Evolutionary conservation across 2,888 invertebrate species (phyloP).

Genomic region (Hyles lineata): DNA sequence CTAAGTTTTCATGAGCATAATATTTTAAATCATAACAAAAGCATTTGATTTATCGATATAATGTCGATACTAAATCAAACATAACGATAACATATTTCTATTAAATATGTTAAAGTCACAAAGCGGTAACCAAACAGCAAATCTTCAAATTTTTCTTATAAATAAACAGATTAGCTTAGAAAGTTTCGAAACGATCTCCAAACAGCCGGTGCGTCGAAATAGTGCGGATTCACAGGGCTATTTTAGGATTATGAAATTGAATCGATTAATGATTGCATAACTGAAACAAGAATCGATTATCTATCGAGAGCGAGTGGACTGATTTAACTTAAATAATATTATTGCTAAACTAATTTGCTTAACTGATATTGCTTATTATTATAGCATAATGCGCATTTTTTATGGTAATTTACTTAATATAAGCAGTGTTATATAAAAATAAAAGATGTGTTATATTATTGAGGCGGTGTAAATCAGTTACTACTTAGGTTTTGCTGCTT

Average conservation of each 20-base stretch:
- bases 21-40: background rate
- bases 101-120: no score
- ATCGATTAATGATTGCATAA: background rate
- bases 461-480: no score
- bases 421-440: no score
- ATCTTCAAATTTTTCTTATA: slow-evolving; percentile 36
- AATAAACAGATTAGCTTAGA: slow-evolving; percentile 35
- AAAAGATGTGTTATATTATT: no score
- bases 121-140: slow-evolving; percentile 27
- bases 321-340: background rate
- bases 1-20: background rate
- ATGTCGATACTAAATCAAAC: background rate
- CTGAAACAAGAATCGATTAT: background rate
- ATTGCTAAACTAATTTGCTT: background rate
- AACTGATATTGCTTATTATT: no score
- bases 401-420: no score
- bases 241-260: slow-evolving; percentile 2
- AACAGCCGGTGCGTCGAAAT: slow-evolving; percentile 26
- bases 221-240: background rate
- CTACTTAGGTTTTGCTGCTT: no score
- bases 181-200: slow-evolving; percentile 34
- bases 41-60: background rate
- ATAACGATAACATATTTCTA: background rate
- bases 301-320: background rate
- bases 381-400: no score